These are phyloP conservation scores for Drosophila hamatofila DNA, from an alignment of 2,888 invertebrate species.

Conservation along the genomic window DNA sequence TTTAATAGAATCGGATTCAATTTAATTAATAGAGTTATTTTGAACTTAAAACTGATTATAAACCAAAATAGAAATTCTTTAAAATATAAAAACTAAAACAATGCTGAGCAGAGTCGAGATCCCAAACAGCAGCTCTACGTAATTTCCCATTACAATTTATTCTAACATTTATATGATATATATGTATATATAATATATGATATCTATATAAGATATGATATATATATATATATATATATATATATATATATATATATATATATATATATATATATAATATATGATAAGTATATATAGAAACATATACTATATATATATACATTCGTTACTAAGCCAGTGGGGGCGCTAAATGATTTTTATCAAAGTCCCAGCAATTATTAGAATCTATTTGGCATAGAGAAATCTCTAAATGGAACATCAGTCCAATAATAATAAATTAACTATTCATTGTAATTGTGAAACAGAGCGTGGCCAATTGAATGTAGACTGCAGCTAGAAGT, in stretches of 20 bases:
- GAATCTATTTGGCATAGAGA: background rate
- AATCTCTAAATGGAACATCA: background rate
- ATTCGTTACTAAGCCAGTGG: background rate
- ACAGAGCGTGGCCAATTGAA: background rate
- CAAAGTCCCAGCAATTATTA: background rate
- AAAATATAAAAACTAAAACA: background rate
- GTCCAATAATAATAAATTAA: background rate
- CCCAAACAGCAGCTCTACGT: background rate
- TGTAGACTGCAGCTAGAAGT: background rate
- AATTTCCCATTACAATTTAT: too few species aligned
- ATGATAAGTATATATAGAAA: too few species aligned
- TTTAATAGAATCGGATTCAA: background rate
- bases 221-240: background rate
- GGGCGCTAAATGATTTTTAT: background rate
- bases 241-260: background rate
- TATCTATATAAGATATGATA: too few species aligned
- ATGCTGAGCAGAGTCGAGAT: background rate
- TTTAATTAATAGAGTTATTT: background rate
- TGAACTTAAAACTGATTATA: background rate
- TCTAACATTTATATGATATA: too few species aligned
- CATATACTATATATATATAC: background rate
- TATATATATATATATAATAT: background rate
- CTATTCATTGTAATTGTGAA: conserved; percentile 4
- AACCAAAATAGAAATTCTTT: background rate
- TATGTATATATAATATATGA: too few species aligned